Percentiles rank a stretch among this genome's conserved stretches.
Evolutionary conservation across 2,113 vertebrate genomes (phyloP).

Genomic region (Cichladusa arquata): DNA sequence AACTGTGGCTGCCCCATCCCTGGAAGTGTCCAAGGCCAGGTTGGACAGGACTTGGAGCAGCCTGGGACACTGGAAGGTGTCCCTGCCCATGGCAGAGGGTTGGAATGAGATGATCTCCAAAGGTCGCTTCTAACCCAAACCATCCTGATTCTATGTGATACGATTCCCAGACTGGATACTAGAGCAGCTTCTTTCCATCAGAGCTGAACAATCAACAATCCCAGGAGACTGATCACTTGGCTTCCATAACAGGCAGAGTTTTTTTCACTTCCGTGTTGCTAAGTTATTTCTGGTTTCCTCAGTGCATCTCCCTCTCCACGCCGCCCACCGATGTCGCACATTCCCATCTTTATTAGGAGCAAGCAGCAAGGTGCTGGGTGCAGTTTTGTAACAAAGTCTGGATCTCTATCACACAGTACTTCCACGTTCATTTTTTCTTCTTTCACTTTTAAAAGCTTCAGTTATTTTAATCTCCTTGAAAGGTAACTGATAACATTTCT

Average conservation of each 20-base stretch:
- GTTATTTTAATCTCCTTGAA: background rate
- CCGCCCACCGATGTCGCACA: rapidly evolving
- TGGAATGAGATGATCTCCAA: background rate
- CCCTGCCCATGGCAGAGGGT: background rate
- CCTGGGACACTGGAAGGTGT: background rate
- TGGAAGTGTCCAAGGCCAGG: background rate
- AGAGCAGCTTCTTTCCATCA: background rate
- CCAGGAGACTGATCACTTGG: background rate
- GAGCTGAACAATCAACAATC: background rate
- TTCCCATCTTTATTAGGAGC: background rate
- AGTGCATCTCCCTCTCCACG: background rate
- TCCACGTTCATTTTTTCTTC: background rate
- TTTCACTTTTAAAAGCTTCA: background rate
- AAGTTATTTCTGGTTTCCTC: background rate
- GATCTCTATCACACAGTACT: background rate
- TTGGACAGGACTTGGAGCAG: background rate
- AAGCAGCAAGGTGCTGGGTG: background rate
- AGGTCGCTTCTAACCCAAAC: background rate
- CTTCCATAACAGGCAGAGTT: background rate
- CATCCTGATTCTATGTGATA: rapidly evolving
- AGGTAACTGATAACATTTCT: background rate
- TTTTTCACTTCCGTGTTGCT: background rate
- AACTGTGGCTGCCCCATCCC: background rate
- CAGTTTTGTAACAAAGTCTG: background rate
- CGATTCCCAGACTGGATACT: background rate